Base-by-base conservation (phyloP, 2,888 invertebrate species). In the Agrochola lychnidis region DNA sequence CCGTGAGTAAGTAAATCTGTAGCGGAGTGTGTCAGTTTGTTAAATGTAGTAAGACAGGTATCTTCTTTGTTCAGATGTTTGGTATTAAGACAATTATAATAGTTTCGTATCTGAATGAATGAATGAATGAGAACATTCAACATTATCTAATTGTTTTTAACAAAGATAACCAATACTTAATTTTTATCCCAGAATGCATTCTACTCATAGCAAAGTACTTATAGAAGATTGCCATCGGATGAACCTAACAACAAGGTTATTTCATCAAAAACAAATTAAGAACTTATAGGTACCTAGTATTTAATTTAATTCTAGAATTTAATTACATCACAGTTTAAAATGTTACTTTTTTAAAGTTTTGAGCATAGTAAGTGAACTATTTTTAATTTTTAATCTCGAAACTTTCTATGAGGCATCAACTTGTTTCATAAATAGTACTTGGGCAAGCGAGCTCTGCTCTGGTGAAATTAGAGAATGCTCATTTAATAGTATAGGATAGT, bases 1-100 rank as follows among this genome's bases (percentile, higher is more conserved):
- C 59, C 10, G 22, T 61, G 61, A 81, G 61, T 73, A 70, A 81
- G 73, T 81, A 78, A 81, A 78, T 73, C 78, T 81, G 72, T 70
- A 59, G 66, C 25, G 56, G 16, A 78, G 45, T 63, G 36, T 40
- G 56, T 70, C 78, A 4, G 62, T 62, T 81, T 62, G 66, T 62
- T 70, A 51, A 69, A 56, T 79, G 42, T 66, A 57, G 19, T n/a
- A 12, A 22, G 61, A 61, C 30, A 66, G 45, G 63, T 48, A 68
- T 64, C 10, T 68, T 69, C 30, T 53, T 42, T 66, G 30, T 71
- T 59, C 19, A 62, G 30, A 30, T 56, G 22, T 7, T 71, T 71
- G 5, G n/a, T 19, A 63, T 9, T 19, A 7, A n/a, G n/a, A 48
- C 4, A 4, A 67, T 48, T 7, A 30, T 7, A 30, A 48, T 30